phyloP scores from a whole-genome alignment of 2,797 vertebrate genomes.

The Ptychadena robeensis region DNA sequence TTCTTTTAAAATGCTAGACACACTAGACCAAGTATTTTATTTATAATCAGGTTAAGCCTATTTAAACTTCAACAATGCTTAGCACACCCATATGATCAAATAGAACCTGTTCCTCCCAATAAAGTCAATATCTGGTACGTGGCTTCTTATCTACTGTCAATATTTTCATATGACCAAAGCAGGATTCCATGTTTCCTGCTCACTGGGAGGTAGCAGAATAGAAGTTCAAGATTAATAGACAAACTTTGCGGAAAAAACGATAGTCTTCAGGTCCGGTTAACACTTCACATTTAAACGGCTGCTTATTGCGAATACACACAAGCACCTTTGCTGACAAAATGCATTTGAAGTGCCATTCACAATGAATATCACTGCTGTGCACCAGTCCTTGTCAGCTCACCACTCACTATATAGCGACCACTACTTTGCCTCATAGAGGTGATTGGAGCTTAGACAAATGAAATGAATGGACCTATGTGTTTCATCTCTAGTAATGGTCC shows the following conservation, averaged over 20 bases:
- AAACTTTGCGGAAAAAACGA: conserved; percentile 58
- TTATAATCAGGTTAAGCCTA: conserved; percentile 9
- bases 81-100: conserved; percentile 57
- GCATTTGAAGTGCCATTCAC: too few species aligned
- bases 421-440: too few species aligned
- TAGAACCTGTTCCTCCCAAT: conserved; percentile 57
- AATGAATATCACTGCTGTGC: too few species aligned
- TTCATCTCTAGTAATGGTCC: too few species aligned
- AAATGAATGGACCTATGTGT: too few species aligned
- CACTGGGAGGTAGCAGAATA: conserved; percentile 61
- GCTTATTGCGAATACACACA: too few species aligned
- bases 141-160: conserved; percentile 76
- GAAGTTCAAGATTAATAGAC: conserved; percentile 70
- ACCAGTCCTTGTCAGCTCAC: too few species aligned
- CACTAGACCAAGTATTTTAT: neutral
- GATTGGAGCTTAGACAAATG: too few species aligned
- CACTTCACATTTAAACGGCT: too few species aligned
- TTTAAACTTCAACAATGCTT: conserved; percentile 28
- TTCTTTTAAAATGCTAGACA: neutral
- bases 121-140: conserved; percentile 66
- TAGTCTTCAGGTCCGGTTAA: too few species aligned
- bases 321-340: too few species aligned
- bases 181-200: conserved; percentile 69
- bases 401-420: too few species aligned
- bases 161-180: conserved; percentile 70